Evolutionary conservation across 2,113 vertebrate genomes (phyloP), one percentile per base, ranked within the genome.

Genomic region (Nyctereutes procyonoides): DNA sequence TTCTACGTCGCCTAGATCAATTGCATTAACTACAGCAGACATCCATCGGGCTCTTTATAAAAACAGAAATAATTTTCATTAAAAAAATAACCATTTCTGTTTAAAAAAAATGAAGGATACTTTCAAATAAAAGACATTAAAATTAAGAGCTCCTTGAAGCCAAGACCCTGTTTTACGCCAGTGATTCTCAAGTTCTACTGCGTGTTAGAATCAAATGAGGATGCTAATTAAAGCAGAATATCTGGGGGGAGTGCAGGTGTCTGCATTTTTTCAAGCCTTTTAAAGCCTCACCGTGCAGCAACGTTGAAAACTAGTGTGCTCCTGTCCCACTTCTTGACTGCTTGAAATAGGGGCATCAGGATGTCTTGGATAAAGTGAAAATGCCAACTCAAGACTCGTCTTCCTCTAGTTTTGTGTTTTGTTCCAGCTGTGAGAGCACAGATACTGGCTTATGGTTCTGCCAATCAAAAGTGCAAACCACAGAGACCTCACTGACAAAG

Each of bases 391-490:
- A 11, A 58, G 60, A 8, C n/a, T 13, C 32, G 9, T 15, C 24
- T 11, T 9, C 8, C n/a, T 38, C 38, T 14, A 2, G 5, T 14
- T 8, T 58, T 7, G 2, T 6, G 48, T 67, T 67, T 11, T 7
- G 1, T 14, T 5, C 51, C 56, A 19, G 62, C 13, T 22, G 22
- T 38, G 10, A n/a, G 43, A 35, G 15, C 38, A 17, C 22, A 30
- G 79, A 4, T n/a, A 10, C 22, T 7, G 12, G 12, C 22, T 16
- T 2, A 0, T 0, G 5, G 20, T 11, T 30, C 10, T 12, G 60
- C 53, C 26, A 3, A 2, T 53, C 3, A 2, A 38, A 67, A 79
- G 24, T 10, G 26, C 30, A n/a, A 15, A 15, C 26, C 32, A 8
- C 12, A 8, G 82, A 43, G 20, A 20, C 17, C 8, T 56, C 48